Percentiles rank a stretch among this genome's conserved stretches.
These are phyloP conservation scores for Pristionchus exspectatus DNA, from an alignment of 2,888 invertebrate genomes.

Conservation along the genomic window DNA sequence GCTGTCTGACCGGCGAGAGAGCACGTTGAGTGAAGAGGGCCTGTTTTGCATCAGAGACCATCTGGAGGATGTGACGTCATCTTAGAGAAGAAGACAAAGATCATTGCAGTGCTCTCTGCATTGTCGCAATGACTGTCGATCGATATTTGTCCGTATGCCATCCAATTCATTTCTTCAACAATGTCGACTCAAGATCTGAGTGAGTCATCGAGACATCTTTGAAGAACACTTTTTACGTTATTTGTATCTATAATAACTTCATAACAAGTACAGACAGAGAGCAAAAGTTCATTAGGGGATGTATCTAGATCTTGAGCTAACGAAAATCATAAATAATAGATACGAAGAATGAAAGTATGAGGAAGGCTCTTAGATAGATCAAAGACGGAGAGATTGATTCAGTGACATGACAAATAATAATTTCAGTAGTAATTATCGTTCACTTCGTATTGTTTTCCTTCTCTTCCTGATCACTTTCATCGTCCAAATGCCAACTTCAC, in stretches of 20 bases:
- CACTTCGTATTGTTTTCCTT: constrained; percentile 79
- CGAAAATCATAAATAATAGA: too few relatives aligned
- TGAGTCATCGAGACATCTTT: background rate
- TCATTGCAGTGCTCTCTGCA: constrained; percentile 80
- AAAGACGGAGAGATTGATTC: too few relatives aligned
- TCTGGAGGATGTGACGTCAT: background rate
- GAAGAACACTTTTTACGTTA: background rate
- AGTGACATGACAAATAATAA: too few relatives aligned
- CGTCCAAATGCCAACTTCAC: constrained; percentile 80
- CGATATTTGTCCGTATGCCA: constrained; percentile 81
- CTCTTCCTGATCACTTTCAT: constrained; percentile 80
- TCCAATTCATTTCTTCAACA: constrained; percentile 74
- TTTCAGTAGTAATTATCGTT: constrained; percentile 65
- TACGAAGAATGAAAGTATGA: too few relatives aligned
- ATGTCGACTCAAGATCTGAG: constrained; percentile 75
- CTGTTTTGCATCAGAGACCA: background rate
- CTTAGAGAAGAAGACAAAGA: background rate
- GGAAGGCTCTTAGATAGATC: too few relatives aligned
- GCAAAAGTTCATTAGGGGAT: too few relatives aligned
- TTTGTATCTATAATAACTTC: too few relatives aligned
- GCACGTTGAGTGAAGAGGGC: background rate
- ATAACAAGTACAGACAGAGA: too few relatives aligned
- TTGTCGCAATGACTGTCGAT: constrained; percentile 81
- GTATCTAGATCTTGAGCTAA: too few relatives aligned
- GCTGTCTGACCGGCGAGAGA: background rate